phyloP scores from a whole-genome alignment of 1,140 invertebrate species.

The Leptopilina boulardi region DNA sequence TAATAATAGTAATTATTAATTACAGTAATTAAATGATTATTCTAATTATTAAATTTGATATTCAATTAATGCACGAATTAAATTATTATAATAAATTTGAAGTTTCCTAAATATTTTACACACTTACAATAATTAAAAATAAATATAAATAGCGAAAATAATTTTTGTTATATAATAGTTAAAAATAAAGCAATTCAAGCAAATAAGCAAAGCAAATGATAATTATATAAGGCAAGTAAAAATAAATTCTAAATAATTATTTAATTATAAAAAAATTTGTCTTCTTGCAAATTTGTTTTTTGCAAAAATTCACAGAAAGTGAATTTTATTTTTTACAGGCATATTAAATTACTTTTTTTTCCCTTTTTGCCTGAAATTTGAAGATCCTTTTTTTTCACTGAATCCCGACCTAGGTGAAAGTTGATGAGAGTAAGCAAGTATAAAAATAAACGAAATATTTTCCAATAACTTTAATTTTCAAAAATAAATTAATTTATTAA shows the following conservation, averaged over 20 bases:
- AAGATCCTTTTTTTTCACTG: not conserved
- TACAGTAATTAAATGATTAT: too few relatives aligned
- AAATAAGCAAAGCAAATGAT: not conserved
- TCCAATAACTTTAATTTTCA: slow-evolving; percentile 22
- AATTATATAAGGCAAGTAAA: slow-evolving; percentile 26
- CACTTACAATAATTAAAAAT: too few relatives aligned
- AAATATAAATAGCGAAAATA: not conserved
- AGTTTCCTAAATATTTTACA: too few relatives aligned
- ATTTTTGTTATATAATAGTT: not conserved
- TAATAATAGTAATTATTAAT: too few relatives aligned
- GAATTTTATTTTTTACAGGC: too few relatives aligned
- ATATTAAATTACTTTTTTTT: not conserved
- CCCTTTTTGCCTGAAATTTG: not conserved
- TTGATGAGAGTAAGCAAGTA: not conserved
- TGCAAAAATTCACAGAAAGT: too few relatives aligned
- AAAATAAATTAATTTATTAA: not conserved
- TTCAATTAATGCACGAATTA: too few relatives aligned
- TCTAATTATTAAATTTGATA: too few relatives aligned
- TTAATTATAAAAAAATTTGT: too few relatives aligned
- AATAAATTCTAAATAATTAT: slow-evolving; percentile 25
- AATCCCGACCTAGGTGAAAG: slow-evolving; percentile 26
- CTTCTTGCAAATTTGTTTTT: too few relatives aligned
- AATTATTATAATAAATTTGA: too few relatives aligned
- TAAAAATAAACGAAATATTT: slow-evolving; percentile 36
- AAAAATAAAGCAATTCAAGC: not conserved